Percentiles rank a stretch among this genome's conserved stretches.
Conservation (phyloP, 2,797 vertebrate species). For the Microcaecilia unicolor region DNA sequence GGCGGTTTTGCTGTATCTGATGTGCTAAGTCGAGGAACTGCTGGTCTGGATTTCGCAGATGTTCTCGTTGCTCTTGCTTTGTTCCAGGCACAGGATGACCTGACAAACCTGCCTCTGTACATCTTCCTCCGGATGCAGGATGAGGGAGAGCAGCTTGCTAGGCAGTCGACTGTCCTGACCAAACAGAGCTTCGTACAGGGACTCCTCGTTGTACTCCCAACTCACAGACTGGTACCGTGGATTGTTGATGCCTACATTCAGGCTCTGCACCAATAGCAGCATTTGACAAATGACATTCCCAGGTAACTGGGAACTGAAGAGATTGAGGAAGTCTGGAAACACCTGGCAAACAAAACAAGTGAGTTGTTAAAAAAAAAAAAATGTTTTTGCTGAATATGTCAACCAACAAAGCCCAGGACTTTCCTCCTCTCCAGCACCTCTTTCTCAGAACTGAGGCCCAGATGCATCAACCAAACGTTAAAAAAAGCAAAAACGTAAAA, state of each 20-base stretch:
- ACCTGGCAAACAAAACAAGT: not conserved
- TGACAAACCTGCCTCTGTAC: slow-evolving; percentile 25
- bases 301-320: slow-evolving; percentile 1
- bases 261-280: slow-evolving; percentile 21
- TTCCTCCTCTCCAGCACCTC: too few species aligned
- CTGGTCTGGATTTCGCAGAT: too few species aligned
- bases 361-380: not conserved
- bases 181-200: slow-evolving; percentile 9
- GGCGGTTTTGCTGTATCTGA: too few species aligned
- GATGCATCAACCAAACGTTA: too few species aligned
- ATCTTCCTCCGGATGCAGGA: slow-evolving; percentile 19
- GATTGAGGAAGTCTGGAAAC: slow-evolving; percentile 12
- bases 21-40: too few species aligned
- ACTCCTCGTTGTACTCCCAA: slow-evolving; percentile 21
- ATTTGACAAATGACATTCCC: slow-evolving; percentile 4
- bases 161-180: slow-evolving; percentile 9
- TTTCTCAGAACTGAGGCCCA: too few species aligned
- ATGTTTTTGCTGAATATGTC: not conserved
- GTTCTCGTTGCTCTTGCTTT: not conserved
- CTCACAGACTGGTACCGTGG: slow-evolving; percentile 3
- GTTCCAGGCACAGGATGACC: slow-evolving; percentile 19
- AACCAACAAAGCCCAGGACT: not conserved
- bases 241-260: slow-evolving; percentile 20
- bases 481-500: too few species aligned
- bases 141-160: slow-evolving; percentile 12